Base-by-base conservation (phyloP, 2,797 vertebrate species). In the Halcyon leucocephala region DNA sequence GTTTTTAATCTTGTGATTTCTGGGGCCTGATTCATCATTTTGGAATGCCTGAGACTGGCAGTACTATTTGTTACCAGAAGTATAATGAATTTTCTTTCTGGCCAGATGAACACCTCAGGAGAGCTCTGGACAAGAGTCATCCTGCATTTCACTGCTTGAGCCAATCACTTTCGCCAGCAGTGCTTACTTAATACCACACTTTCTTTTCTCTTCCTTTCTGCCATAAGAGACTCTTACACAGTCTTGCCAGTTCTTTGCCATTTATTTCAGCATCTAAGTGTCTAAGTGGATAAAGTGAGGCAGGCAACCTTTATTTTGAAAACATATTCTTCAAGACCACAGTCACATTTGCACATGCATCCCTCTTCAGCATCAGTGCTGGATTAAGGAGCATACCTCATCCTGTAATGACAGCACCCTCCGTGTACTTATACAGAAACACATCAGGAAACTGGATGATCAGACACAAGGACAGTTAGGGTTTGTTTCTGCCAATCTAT, bases 1-100 rank as follows among this genome's bases (percentile, higher is more conserved):
- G n/a, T 80, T 92, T 54, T 66, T 57, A 46, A 69, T 71, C 44
- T 69, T 83, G 19, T 81, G 41, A 82, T 90, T 89, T 87, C 51
- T 83, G 48, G 33, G 37, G 17, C 20, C 37, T 71, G 61, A 86
- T 83, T 81, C 28, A 86, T 57, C 5, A 72, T 78, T 94, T 90
- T 90, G 52, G 79, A 83, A 78, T 42, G 44, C 29, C 22, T 60
- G 46, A 65, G 57, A 24, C 39, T 82, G 86, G 51, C 51, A 79
- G n/a, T 22, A 79, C 49, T 62, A 35, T 46, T 84, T 77, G 14
- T 61, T 77, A 57, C 24, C 37, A 69, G 31, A 82, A 93, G 51
- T 14, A n/a, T 37, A 88, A 19, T 14, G 52, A 14, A 55, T 54
- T 82, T 83, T 48, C 28, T 42, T 66, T 84, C 60, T 62, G 39